Percentiles rank a stretch among this genome's conserved stretches.
These are phyloP conservation scores for Pseudomyrmex flavicornis DNA, from an alignment of 1,140 invertebrate species.

Conservation along the genomic window DNA sequence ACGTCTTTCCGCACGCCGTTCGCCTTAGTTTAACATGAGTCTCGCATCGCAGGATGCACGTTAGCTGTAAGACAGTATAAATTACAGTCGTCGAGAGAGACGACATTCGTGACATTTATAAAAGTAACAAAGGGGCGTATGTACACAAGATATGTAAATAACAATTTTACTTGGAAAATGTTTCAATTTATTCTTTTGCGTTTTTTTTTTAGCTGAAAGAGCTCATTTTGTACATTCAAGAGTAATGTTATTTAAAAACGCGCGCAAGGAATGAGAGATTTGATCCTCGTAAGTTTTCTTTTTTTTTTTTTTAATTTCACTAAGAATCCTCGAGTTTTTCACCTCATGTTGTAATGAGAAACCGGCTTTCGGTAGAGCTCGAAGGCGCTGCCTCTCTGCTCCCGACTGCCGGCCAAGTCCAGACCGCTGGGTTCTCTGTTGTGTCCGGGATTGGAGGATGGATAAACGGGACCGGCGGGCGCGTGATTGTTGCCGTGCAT, in stretches of 20 bases:
- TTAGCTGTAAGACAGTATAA: constrained; percentile 62
- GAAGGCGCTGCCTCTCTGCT: constrained; percentile 97
- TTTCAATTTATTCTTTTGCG: too few species aligned
- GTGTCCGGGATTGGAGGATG: constrained; percentile 78
- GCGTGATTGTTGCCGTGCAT: constrained; percentile 79
- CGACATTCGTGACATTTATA: background rate
- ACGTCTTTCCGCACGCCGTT: background rate
- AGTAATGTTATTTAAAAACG: too few species aligned
- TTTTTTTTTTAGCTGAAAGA: too few species aligned
- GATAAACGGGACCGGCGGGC: constrained; percentile 67
- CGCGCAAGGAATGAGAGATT: too few species aligned
- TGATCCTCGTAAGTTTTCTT: too few species aligned
- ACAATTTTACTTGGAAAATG: too few species aligned
- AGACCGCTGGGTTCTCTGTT: constrained; percentile 86
- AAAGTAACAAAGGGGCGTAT: too few species aligned
- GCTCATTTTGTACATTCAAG: too few species aligned
- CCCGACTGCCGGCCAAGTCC: constrained; percentile 93
- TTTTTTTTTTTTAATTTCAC: too few species aligned
- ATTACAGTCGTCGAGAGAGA: background rate
- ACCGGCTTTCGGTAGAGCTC: constrained; percentile 96
- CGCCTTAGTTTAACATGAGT: constrained; percentile 15
- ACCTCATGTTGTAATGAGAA: constrained; percentile 92
- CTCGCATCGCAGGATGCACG: constrained; percentile 30
- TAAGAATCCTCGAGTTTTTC: constrained; percentile 66
- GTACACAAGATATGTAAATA: too few species aligned